These are phyloP conservation scores for Hippoglossus stenolepis DNA, from an alignment of 2,113 vertebrate species.

Conservation along the genomic window DNA sequence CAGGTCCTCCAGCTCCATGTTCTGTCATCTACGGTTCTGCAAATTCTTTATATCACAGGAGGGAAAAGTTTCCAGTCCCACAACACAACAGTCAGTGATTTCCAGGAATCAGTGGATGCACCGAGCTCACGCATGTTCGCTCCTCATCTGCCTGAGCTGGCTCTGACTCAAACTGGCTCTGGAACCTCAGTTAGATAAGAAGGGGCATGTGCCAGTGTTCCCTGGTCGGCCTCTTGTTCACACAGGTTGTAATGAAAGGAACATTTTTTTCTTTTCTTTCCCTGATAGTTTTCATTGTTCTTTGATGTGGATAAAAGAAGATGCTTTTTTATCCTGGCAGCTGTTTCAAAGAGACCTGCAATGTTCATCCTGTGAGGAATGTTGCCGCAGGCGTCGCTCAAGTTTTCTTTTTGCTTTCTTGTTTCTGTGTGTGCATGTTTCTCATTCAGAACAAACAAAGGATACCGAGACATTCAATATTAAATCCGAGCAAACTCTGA, in stretches of 20 bases:
- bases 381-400: slow-evolving; percentile 69
- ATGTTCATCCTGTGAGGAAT: slow-evolving; percentile 66
- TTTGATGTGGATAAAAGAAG: slow-evolving; percentile 65
- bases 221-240: slow-evolving; percentile 54
- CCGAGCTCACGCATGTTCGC: slow-evolving; percentile 39
- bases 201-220: slow-evolving; percentile 36
- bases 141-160: slow-evolving; percentile 46
- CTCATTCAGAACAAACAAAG: slow-evolving; percentile 68
- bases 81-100: slow-evolving; percentile 53
- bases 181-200: slow-evolving; percentile 62
- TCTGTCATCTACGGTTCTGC: slow-evolving; percentile 46
- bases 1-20: slow-evolving; percentile 15
- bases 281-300: slow-evolving; percentile 47
- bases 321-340: slow-evolving; percentile 57
- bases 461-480: slow-evolving; percentile 56
- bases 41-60: slow-evolving; percentile 47
- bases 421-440: slow-evolving; percentile 33
- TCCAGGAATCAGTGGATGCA: slow-evolving; percentile 35
- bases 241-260: slow-evolving; percentile 70
- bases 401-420: slow-evolving; percentile 40
- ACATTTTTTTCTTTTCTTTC: slow-evolving; percentile 15
- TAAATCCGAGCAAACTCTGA: slow-evolving; percentile 44
- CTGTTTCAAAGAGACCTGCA: slow-evolving; percentile 57
- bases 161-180: slow-evolving; percentile 33
- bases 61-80: slow-evolving; percentile 46